Percentiles rank a stretch among this genome's conserved stretches.
Conservation (phyloP, 1,140 invertebrate species). For the Euura lappo region DNA sequence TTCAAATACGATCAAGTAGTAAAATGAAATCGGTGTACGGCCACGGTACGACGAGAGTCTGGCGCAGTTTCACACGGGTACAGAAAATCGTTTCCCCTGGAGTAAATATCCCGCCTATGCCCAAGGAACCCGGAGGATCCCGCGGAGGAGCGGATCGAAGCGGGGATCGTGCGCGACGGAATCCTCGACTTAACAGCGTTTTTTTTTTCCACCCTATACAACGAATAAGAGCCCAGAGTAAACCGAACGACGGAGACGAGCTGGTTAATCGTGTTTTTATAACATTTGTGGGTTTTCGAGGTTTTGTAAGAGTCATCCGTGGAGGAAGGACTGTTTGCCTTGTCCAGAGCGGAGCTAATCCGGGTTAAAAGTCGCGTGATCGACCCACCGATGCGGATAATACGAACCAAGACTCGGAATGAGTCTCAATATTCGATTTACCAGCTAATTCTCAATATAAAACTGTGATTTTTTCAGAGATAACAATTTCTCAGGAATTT, state of each 20-base stretch:
- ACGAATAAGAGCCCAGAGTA: no score
- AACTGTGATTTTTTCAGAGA: no score
- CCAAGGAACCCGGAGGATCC: constrained; percentile 9
- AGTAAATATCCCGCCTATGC: no score
- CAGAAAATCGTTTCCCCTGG: no score
- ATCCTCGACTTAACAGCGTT: neutral
- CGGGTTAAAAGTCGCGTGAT: constrained; percentile 21
- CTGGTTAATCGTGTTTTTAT: neutral
- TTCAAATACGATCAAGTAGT: constrained; percentile 10
- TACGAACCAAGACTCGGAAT: neutral
- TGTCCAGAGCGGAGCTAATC: constrained; percentile 21
- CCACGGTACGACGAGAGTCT: constrained; percentile 3
- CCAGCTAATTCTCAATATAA: no score
- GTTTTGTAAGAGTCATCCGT: neutral
- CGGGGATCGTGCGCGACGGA: constrained; percentile 28
- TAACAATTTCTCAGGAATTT: no score
- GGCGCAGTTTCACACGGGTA: constrained; percentile 9
- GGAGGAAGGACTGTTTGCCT: constrained; percentile 20
- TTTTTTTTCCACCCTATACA: neutral
- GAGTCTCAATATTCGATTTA: neutral
- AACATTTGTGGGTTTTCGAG: neutral
- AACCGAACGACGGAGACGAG: neutral
- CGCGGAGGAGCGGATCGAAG: constrained; percentile 20
- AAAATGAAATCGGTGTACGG: constrained; percentile 22
- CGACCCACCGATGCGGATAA: no score